Evolutionary conservation across 2,113 vertebrate species (phyloP).

Genomic region (Benitochromis conjunctus): DNA sequence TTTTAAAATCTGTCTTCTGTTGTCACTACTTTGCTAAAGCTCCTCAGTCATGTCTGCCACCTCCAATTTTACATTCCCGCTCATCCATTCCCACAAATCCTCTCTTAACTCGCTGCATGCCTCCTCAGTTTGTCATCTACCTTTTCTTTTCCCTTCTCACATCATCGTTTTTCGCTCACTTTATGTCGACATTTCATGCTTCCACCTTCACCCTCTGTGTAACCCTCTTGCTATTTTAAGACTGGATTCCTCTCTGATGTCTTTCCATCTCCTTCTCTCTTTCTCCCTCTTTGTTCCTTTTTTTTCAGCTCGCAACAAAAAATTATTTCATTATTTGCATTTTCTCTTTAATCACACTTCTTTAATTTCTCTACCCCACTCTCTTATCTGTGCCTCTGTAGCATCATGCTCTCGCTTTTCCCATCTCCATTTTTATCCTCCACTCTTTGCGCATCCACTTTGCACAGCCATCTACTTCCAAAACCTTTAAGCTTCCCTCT

Average conservation of each 20-base stretch:
- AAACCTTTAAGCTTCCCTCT: slow-evolving; percentile 8
- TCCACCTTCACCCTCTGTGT: neutral
- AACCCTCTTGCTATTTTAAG: neutral
- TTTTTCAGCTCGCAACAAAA: neutral
- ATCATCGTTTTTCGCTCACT: neutral
- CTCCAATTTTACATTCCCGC: neutral
- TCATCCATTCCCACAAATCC: neutral
- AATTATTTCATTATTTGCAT: neutral
- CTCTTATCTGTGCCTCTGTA: neutral
- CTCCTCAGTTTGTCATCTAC: neutral
- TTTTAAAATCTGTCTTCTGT: neutral
- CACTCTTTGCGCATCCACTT: slow-evolving; percentile 24
- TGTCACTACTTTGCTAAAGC: neutral
- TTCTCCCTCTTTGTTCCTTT: neutral
- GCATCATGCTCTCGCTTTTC: neutral
- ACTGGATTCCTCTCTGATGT: neutral
- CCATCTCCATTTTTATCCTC: slow-evolving; percentile 46
- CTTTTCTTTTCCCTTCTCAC: neutral
- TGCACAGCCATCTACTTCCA: neutral
- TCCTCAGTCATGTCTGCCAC: neutral
- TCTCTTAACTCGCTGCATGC: neutral
- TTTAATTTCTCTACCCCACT: neutral
- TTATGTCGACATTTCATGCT: neutral
- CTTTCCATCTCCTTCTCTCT: neutral
- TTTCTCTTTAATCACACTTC: neutral